These are phyloP conservation scores for Pachyseris speciosa DNA, from an alignment of 64 coral and sea anemone genomes.

Conservation along the genomic window DNA sequence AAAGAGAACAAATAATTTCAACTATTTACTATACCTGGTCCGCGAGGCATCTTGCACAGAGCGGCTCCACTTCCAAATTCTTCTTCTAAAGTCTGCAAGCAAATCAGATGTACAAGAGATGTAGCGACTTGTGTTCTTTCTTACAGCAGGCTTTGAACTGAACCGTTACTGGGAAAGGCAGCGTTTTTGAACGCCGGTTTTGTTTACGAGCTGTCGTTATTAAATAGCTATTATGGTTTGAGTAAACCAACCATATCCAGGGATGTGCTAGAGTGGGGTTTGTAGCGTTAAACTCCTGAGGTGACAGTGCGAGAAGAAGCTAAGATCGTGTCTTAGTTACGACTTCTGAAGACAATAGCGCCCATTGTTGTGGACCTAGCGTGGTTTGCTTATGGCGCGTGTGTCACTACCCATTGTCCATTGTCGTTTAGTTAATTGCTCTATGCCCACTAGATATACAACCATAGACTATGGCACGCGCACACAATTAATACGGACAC, in stretches of 20 bases:
- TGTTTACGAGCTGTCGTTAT: constrained; percentile 21
- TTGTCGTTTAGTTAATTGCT: constrained; percentile 66
- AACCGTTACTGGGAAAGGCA: neutral
- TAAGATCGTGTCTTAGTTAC: constrained; percentile 30
- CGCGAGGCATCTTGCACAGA: neutral
- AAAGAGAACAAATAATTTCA: neutral
- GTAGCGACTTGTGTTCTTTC: neutral
- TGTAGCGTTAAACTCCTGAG: neutral
- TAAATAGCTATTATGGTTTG: constrained; percentile 16
- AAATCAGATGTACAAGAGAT: neutral
- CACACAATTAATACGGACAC: constrained; percentile 52
- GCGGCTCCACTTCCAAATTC: neutral
- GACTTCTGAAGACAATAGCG: constrained; percentile 2
- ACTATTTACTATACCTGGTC: constrained; percentile 14
- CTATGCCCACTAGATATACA: constrained; percentile 69
- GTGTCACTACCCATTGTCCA: constrained; percentile 57
- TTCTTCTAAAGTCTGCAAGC: constrained; percentile 22
- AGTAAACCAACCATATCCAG: constrained; percentile 9
- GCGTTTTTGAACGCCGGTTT: constrained; percentile 13
- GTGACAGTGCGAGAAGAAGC: neutral
- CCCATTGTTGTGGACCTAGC: constrained; percentile 65
- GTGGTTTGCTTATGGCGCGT: constrained; percentile 72
- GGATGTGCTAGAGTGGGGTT: neutral
- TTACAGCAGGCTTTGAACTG: neutral
- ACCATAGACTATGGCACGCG: constrained; percentile 56